Conservation (phyloP, 2,888 invertebrate genomes). For the Sphaeridia pumilis region DNA sequence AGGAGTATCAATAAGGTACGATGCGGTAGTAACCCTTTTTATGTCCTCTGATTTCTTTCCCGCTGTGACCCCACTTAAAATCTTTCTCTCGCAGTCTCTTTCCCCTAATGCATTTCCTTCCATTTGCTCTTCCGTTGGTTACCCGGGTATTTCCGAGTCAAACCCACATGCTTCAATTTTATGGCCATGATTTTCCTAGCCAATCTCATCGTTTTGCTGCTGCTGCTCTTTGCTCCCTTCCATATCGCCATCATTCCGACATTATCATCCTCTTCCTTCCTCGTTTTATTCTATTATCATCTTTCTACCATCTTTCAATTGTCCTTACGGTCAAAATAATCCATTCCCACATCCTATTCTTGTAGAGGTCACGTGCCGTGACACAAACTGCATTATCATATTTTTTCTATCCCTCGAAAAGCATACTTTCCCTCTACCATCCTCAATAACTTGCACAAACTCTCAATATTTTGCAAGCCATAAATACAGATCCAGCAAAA, state of each 20-base stretch:
- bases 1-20: no score
- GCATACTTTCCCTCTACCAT: no score
- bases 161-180: constrained; percentile 33
- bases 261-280: constrained; percentile 5
- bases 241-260: not conserved
- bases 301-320: not conserved
- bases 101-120: constrained; percentile 35
- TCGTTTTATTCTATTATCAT: constrained; percentile 3
- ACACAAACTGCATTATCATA: not conserved
- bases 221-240: not conserved
- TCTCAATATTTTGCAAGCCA: no score
- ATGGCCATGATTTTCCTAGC: constrained; percentile 24
- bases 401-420: no score
- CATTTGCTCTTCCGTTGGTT: constrained; percentile 34
- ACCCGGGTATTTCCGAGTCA: constrained; percentile 36
- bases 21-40: constrained; percentile 15
- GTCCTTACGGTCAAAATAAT: constrained; percentile 6
- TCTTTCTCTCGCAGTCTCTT: no score
- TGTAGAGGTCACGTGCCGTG: not conserved
- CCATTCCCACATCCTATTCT: constrained; percentile 12
- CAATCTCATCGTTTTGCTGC: no score
- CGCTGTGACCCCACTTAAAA: constrained; percentile 36
- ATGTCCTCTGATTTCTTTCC: constrained; percentile 32
- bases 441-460: no score
- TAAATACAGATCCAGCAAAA: no score